Percentiles rank a stretch among this genome's conserved stretches.
These are phyloP conservation scores for Drosophila oshimai DNA, from an alignment of 1,140 invertebrate genomes.

Conservation along the genomic window DNA sequence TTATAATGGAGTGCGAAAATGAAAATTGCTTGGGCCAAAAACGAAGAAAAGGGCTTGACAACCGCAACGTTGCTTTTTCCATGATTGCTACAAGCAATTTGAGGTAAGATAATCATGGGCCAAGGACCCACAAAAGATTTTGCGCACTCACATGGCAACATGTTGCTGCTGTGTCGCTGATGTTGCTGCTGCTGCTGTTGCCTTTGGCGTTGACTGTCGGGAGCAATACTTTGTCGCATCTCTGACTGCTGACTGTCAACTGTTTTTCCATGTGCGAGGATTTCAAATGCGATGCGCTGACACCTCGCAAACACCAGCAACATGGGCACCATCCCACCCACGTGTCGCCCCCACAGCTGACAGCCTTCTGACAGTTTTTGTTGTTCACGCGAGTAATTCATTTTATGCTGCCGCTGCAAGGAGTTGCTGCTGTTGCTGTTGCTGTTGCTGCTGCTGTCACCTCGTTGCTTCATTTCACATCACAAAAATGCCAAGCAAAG, in stretches of 20 bases:
- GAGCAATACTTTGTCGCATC: slow-evolving; percentile 54
- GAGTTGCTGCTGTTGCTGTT: slow-evolving; percentile 16
- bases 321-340: slow-evolving; percentile 30
- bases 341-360: slow-evolving; percentile 63
- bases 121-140: slow-evolving; percentile 37
- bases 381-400: slow-evolving; percentile 83
- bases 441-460: slow-evolving; percentile 68
- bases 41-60: background rate
- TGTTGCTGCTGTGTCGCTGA: slow-evolving; percentile 46
- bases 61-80: slow-evolving; percentile 56
- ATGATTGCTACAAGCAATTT: slow-evolving; percentile 79
- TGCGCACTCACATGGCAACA: slow-evolving; percentile 45
- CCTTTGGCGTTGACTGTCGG: slow-evolving; percentile 36
- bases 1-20: slow-evolving; percentile 81
- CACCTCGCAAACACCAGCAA: slow-evolving; percentile 40
- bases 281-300: slow-evolving; percentile 75
- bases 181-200: slow-evolving; percentile 28
- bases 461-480: slow-evolving; percentile 82
- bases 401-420: slow-evolving; percentile 68
- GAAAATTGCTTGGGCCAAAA: slow-evolving; percentile 62
- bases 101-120: slow-evolving; percentile 73
- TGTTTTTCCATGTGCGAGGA: slow-evolving; percentile 52
- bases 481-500: slow-evolving; percentile 81
- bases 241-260: slow-evolving; percentile 71
- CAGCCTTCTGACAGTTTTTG: slow-evolving; percentile 82